Evolutionary conservation across 2,888 invertebrate genomes (phyloP), one percentile per base, ranked within the genome.

Genomic region (Ophonus ardosiacus): DNA sequence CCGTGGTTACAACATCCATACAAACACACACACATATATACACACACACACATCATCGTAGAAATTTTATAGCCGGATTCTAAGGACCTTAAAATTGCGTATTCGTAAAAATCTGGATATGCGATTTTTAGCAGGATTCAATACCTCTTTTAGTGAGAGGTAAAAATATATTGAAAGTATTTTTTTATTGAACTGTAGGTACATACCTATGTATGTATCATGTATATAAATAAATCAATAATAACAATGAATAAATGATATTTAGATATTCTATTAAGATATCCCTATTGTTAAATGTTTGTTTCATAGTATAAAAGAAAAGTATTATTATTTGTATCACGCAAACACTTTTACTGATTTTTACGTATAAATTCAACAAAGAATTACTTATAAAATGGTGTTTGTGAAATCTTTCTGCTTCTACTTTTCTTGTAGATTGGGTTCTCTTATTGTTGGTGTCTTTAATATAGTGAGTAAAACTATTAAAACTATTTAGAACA

Each of bases 351-450:
- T n/a, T 24, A 24, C 24, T 13, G 21, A 63, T 24, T 71, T 71
- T n/a, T 71, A 40, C 40, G 17, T 40, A 8, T 76, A 31, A 17
- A 76, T 17, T 18, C 24, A 76, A 56, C 76, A 21, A 18, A 17
- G 7, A 76, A 51, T 40, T 31, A n/a, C 18, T 43, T 18, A 15
- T 71, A 40, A 43, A 17, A 86, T 86, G 86, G 85, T 71, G 13
- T 13, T 86, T 63, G 84, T 86, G 17, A 68, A 71, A 43, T 85
- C 74, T 24, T 86, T 86, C 63, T 86, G 86, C 68, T 86, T 86
- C 17, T 83, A 81, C 31, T 86, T 85, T 78, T 86, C 86, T 43
- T 81, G 85, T 24, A 63, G 86, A 61, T 57, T 86, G 5, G 86
- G 86, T 13, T 81, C 86, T 6, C 18, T 86, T 17, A 59, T 86